phyloP scores from a whole-genome alignment of 2,113 vertebrate genomes.

The Elgaria multicarinata region DNA sequence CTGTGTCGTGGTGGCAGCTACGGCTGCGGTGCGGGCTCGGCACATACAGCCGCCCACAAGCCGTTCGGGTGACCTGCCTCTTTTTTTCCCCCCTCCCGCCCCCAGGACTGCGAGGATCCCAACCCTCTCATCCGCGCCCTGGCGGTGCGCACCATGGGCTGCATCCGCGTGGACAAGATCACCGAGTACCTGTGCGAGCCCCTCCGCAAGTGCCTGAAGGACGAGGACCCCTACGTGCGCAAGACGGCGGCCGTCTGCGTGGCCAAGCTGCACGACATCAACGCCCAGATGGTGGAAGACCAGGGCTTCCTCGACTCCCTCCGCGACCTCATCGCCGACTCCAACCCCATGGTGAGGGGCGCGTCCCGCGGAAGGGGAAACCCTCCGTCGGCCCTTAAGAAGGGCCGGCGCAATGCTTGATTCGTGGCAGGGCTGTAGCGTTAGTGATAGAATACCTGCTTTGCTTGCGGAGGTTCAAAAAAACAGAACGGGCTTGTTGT shows the following conservation, averaged over 20 bases:
- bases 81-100: background rate
- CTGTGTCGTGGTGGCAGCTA: background rate
- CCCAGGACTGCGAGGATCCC: slow-evolving; percentile 97
- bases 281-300: slow-evolving; percentile 99
- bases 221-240: slow-evolving; percentile 97
- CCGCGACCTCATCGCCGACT: slow-evolving; percentile 97
- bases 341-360: slow-evolving; percentile 92
- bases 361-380: background rate
- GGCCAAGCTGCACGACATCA: slow-evolving; percentile 98
- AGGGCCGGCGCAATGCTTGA: background rate
- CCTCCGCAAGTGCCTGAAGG: slow-evolving; percentile 96
- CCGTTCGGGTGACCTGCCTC: background rate
- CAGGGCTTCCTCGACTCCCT: slow-evolving; percentile 97
- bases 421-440: background rate
- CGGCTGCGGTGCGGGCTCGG: background rate
- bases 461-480: too few species aligned
- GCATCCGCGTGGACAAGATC: slow-evolving; percentile 98
- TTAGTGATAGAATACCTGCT: too few species aligned
- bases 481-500: too few species aligned
- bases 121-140: slow-evolving; percentile 97
- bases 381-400: rapidly evolving
- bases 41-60: too few species aligned
- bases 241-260: slow-evolving; percentile 98
- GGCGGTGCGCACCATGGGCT: slow-evolving; percentile 99
- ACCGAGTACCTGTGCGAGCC: slow-evolving; percentile 98